phyloP scores from a whole-genome alignment of 2,797 vertebrate species.

The Anas georgica region DNA sequence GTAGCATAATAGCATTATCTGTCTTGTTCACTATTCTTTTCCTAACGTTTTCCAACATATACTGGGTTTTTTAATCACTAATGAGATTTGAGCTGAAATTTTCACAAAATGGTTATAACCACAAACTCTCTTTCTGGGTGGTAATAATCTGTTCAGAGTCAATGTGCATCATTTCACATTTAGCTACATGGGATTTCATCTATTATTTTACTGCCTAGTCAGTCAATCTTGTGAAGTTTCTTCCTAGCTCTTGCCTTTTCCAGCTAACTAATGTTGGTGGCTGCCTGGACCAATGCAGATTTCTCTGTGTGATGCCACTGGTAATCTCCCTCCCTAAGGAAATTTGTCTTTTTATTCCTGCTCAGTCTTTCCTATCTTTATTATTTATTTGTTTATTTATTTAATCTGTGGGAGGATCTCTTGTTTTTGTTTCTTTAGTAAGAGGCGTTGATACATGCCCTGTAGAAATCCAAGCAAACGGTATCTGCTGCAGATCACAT shows the following conservation, averaged over 20 bases:
- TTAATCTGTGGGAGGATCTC: not conserved
- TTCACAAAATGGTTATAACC: not conserved
- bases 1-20: not conserved
- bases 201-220: not conserved
- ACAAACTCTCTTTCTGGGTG: not conserved
- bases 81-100: not conserved
- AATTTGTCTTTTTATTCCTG: not conserved
- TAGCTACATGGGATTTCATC: not conserved
- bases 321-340: not conserved
- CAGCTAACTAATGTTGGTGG: not conserved
- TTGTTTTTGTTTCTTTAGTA: not conserved
- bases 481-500: not conserved
- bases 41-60: not conserved
- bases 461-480: not conserved
- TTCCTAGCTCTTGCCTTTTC: not conserved
- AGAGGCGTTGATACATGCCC: not conserved
- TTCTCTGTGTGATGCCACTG: not conserved
- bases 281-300: not conserved
- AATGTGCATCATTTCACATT: not conserved
- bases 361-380: not conserved
- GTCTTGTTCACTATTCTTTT: not conserved
- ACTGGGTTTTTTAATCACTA: not conserved
- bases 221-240: not conserved
- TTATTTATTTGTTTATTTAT: not conserved
- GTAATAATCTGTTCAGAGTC: not conserved